Conservation (phyloP, 2,797 vertebrate genomes). For the Tiaroga cobitis region DNA sequence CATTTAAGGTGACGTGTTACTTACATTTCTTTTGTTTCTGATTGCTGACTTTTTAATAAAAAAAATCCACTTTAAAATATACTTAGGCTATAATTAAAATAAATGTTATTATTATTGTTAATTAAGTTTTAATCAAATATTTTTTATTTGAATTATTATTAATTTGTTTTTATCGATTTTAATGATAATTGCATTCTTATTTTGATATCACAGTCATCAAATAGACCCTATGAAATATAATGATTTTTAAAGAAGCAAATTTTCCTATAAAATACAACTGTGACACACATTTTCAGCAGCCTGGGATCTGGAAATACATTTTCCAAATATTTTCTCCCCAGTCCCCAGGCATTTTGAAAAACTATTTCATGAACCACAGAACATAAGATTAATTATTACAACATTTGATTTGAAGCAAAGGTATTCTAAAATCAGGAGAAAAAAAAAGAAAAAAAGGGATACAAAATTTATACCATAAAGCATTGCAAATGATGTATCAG, state of each 20-base stretch:
- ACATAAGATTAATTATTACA: neutral
- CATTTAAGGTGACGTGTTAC: neutral
- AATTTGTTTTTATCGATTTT: neutral
- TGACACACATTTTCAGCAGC: neutral
- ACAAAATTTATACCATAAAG: neutral
- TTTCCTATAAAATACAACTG: neutral
- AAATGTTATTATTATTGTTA: neutral
- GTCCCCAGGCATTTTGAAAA: neutral
- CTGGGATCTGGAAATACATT: neutral
- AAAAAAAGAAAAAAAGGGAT: neutral
- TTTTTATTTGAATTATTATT: neutral
- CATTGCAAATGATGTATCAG: neutral
- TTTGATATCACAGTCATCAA: neutral
- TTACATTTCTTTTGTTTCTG: neutral
- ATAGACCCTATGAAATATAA: neutral
- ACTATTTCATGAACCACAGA: neutral
- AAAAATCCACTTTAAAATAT: neutral
- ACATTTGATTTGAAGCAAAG: neutral
- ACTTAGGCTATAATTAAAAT: neutral
- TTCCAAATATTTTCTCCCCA: neutral
- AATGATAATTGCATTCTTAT: neutral
- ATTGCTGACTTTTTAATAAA: neutral
- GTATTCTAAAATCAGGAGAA: neutral
- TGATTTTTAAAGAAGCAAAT: neutral
- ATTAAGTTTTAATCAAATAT: neutral